Evolutionary conservation across 2,888 invertebrate genomes (phyloP).

Genomic region (Volucella inflata): DNA sequence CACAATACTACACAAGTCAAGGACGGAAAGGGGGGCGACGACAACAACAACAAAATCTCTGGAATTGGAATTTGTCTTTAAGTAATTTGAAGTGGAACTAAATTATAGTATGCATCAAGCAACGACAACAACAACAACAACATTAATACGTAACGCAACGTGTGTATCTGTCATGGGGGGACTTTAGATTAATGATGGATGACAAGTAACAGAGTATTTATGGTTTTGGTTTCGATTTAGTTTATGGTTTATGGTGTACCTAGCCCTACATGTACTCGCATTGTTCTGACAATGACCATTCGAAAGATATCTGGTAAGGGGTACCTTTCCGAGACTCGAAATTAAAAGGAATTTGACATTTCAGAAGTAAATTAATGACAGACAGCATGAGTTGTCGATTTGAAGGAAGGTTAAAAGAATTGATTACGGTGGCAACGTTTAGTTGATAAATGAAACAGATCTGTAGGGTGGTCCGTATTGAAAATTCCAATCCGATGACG

Average conservation of each 20-base stretch:
- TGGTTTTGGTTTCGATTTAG: conserved; percentile 10
- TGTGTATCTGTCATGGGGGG: conserved; percentile 64
- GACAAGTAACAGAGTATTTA: conserved; percentile 50
- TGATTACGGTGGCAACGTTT: conserved; percentile 55
- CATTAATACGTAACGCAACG: not conserved
- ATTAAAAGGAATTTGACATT: conserved; percentile 52
- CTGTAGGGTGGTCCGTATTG: too few relatives aligned
- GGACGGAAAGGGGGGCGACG: not conserved
- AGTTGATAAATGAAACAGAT: conserved; percentile 40
- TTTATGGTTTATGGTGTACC: not conserved
- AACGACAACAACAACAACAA: conserved; percentile 33
- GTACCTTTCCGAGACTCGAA: conserved; percentile 18
- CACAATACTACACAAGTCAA: too few relatives aligned
- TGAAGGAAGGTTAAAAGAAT: conserved; percentile 42
- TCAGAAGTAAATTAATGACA: conserved; percentile 64
- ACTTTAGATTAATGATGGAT: conserved; percentile 60
- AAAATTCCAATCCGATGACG: too few relatives aligned
- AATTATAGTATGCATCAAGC: conserved; percentile 29
- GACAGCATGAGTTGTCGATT: conserved; percentile 38
- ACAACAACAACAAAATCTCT: conserved; percentile 13
- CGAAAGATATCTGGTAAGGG: not conserved
- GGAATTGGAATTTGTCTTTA: conserved; percentile 36
- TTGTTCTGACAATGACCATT: conserved; percentile 45
- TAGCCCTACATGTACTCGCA: not conserved
- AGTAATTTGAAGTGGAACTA: conserved; percentile 58